These are phyloP conservation scores for Pterostichus madidus DNA, from an alignment of 2,888 invertebrate genomes.

Conservation along the genomic window DNA sequence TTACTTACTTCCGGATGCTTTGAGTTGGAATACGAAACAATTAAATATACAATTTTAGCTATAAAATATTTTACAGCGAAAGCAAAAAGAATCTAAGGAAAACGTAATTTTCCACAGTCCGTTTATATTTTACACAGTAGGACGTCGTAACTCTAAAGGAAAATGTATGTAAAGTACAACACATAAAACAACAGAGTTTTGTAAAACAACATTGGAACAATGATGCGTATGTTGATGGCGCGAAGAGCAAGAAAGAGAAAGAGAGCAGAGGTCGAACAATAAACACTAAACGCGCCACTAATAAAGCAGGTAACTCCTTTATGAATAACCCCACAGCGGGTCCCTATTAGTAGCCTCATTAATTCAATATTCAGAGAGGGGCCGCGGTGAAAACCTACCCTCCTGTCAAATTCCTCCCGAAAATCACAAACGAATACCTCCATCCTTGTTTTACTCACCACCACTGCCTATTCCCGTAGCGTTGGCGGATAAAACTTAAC, in stretches of 20 bases:
- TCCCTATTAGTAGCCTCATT: constrained; percentile 66
- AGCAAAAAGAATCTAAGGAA: constrained; percentile 45
- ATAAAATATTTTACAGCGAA: constrained; percentile 43
- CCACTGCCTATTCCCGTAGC: not conserved
- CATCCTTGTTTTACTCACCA: constrained; percentile 32
- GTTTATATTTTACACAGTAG: constrained; percentile 38
- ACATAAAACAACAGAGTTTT: constrained; percentile 53
- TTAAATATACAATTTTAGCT: constrained; percentile 37
- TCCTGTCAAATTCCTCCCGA: constrained; percentile 17
- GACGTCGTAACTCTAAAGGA: constrained; percentile 49
- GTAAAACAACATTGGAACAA: constrained; percentile 41
- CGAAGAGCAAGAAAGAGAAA: not conserved
- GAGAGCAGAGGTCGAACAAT: constrained; percentile 6
- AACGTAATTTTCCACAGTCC: constrained; percentile 42
- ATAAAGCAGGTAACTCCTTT: constrained; percentile 66
- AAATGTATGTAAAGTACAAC: constrained; percentile 53
- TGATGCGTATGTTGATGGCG: constrained; percentile 30
- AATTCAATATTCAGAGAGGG: constrained; percentile 62
- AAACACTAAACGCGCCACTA: constrained; percentile 64
- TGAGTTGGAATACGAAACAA: constrained; percentile 23
- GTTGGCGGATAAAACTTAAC: constrained; percentile 56
- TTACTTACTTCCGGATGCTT: constrained; percentile 15
- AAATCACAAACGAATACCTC: constrained; percentile 23
- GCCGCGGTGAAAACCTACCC: constrained; percentile 51
- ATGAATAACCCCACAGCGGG: constrained; percentile 62